These are phyloP conservation scores for Thera obeliscata DNA, from an alignment of 2,888 invertebrate species.

Conservation along the genomic window DNA sequence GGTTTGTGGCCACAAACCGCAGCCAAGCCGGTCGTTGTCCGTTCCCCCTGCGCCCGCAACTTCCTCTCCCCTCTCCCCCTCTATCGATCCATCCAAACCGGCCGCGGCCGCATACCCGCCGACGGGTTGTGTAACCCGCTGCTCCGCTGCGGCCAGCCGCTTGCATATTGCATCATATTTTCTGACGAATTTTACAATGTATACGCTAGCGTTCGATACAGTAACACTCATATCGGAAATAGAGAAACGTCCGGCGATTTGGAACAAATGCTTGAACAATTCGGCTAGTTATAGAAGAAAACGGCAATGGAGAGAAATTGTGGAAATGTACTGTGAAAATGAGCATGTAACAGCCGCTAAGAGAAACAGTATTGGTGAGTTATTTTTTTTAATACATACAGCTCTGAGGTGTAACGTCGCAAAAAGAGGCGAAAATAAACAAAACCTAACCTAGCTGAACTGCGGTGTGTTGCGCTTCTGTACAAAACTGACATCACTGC, in stretches of 20 bases:
- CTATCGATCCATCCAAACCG: slow-evolving; percentile 2
- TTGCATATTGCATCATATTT: background rate
- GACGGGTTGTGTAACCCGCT: background rate
- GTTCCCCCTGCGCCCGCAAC: background rate
- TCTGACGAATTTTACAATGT: background rate
- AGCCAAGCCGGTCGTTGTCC: slow-evolving; percentile 6
- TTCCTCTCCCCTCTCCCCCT: slow-evolving; percentile 3
- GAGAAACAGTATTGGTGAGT: slow-evolving; percentile 9
- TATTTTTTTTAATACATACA: background rate
- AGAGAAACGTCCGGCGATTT: slow-evolving; percentile 26
- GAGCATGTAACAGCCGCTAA: background rate
- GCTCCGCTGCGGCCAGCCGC: slow-evolving; percentile 20
- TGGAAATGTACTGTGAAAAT: slow-evolving; percentile 13
- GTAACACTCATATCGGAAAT: slow-evolving; percentile 27
- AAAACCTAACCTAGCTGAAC: too few species aligned
- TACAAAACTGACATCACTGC: too few species aligned
- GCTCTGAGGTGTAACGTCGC: too few species aligned
- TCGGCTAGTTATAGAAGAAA: slow-evolving; percentile 2
- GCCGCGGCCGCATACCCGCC: background rate
- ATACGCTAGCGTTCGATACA: slow-evolving; percentile 23
- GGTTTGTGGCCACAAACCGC: slow-evolving; percentile 6
- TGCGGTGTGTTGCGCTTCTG: too few species aligned
- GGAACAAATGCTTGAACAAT: slow-evolving; percentile 14
- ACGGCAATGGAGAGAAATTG: slow-evolving; percentile 24
- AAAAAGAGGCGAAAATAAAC: too few species aligned